Evolutionary conservation across 1,140 invertebrate genomes (phyloP).

Genomic region (Frieseomelitta varia): DNA sequence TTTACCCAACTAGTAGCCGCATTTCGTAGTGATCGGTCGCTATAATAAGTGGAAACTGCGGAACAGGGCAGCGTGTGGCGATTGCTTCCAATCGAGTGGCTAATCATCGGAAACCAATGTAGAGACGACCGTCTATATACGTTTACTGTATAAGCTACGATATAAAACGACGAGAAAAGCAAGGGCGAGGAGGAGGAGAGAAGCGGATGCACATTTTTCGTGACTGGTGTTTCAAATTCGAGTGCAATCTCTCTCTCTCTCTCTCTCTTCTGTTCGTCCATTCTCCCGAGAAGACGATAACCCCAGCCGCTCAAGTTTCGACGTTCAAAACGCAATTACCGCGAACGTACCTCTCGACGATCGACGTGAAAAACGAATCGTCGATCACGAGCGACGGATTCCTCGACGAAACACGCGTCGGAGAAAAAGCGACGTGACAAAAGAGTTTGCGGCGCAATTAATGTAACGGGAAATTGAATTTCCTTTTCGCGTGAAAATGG

Average conservation of each 20-base stretch:
- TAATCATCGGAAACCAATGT: slow-evolving; percentile 78
- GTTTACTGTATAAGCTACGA: background rate
- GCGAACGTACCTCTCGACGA: slow-evolving; percentile 6
- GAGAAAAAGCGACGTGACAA: background rate
- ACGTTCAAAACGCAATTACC: slow-evolving; percentile 44
- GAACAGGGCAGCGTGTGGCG: slow-evolving; percentile 52
- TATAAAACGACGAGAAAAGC: background rate
- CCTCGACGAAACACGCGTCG: background rate
- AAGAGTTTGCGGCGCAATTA: background rate
- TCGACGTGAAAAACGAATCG: slow-evolving; percentile 9
- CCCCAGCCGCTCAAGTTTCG: background rate
- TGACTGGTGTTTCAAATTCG: slow-evolving; percentile 41
- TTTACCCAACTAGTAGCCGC: slow-evolving; percentile 18
- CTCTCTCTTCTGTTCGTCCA: background rate
- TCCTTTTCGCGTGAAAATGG: background rate
- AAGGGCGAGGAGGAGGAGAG: background rate
- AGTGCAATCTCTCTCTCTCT: background rate
- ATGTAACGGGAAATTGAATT: slow-evolving; percentile 45
- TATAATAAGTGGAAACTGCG: slow-evolving; percentile 57
- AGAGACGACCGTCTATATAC: slow-evolving; percentile 19
- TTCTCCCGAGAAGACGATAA: slow-evolving; percentile 13
- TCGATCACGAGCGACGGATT: slow-evolving; percentile 19
- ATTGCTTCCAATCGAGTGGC: slow-evolving; percentile 74
- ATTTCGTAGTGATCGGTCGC: slow-evolving; percentile 29
- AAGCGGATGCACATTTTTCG: slow-evolving; percentile 34